Conservation (phyloP, 2,888 invertebrate genomes). For the Lissocephala sabroskyi region DNA sequence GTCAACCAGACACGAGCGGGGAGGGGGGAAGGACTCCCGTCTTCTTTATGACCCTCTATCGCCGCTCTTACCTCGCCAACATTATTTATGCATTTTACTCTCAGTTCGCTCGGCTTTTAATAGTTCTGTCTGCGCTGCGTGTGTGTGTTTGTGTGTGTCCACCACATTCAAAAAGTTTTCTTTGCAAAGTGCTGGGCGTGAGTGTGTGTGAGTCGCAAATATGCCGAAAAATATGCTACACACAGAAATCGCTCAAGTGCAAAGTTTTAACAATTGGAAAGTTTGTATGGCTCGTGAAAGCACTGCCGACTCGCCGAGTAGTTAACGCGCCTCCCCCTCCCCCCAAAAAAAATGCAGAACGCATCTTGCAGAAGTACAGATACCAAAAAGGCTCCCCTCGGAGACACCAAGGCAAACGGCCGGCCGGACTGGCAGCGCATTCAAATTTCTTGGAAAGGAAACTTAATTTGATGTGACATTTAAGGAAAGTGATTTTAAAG, state of each 20-base stretch:
- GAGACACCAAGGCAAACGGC: no score
- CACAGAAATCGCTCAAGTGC: slow-evolving; percentile 65
- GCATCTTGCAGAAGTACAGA: not conserved
- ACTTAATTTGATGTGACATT: no score
- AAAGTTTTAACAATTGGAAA: slow-evolving; percentile 66
- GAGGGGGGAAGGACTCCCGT: slow-evolving; percentile 13
- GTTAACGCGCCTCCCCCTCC: slow-evolving; percentile 7
- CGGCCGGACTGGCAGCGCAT: no score
- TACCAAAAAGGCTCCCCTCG: not conserved
- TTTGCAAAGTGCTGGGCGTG: slow-evolving; percentile 61
- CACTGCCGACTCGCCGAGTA: slow-evolving; percentile 5
- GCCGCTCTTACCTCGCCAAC: slow-evolving; percentile 24
- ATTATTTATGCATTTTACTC: slow-evolving; percentile 61
- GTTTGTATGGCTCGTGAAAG: slow-evolving; percentile 54
- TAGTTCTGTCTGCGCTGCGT: slow-evolving; percentile 36
- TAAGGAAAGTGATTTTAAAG: no score
- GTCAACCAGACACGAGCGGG: slow-evolving; percentile 41
- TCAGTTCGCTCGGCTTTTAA: slow-evolving; percentile 47
- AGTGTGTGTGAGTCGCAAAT: slow-evolving; percentile 58
- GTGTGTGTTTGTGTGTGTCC: slow-evolving; percentile 29
- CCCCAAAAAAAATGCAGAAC: no score
- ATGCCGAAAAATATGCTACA: slow-evolving; percentile 64
- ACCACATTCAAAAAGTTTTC: slow-evolving; percentile 62
- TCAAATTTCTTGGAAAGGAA: no score
- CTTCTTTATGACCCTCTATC: slow-evolving; percentile 14